Percentiles rank a stretch among this genome's conserved stretches.
Evolutionary conservation across 2,797 vertebrate genomes (phyloP).

Genomic region (Valencia hispanica): DNA sequence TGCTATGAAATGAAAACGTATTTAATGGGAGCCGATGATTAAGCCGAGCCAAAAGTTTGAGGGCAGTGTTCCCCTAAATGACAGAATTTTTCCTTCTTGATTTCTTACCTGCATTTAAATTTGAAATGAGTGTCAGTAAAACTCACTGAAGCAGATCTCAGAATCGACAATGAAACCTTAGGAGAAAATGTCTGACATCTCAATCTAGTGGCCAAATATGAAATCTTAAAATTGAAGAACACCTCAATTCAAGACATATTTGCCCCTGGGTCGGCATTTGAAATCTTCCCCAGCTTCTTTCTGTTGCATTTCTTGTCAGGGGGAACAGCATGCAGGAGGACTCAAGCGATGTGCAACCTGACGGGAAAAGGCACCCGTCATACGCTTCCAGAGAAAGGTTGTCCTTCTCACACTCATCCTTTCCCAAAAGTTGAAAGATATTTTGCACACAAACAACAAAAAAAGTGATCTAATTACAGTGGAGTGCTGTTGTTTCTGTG

Average conservation of each 20-base stretch:
- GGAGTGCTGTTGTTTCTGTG: not conserved
- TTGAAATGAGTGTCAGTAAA: not conserved
- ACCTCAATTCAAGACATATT: not conserved
- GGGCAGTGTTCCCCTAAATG: not conserved
- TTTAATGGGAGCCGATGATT: not conserved
- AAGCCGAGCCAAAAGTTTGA: not conserved
- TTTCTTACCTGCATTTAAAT: not conserved
- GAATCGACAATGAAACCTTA: not conserved
- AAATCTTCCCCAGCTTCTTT: not conserved
- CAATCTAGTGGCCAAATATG: not conserved
- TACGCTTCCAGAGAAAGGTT: not conserved
- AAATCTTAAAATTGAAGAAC: not conserved
- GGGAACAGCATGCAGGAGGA: not conserved
- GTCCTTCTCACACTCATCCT: not conserved
- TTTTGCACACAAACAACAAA: conserved; percentile 6
- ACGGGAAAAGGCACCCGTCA: not conserved
- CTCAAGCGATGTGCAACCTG: not conserved
- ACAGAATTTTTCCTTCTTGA: not conserved
- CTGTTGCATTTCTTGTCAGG: not conserved
- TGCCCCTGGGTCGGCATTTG: not conserved
- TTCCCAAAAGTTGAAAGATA: not conserved
- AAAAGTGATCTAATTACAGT: not conserved
- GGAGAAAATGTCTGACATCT: too few species aligned
- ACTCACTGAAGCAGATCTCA: not conserved
- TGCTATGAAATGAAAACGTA: not conserved